Conservation (phyloP, 2,888 invertebrate species). For the Agonopterix heracliana region DNA sequence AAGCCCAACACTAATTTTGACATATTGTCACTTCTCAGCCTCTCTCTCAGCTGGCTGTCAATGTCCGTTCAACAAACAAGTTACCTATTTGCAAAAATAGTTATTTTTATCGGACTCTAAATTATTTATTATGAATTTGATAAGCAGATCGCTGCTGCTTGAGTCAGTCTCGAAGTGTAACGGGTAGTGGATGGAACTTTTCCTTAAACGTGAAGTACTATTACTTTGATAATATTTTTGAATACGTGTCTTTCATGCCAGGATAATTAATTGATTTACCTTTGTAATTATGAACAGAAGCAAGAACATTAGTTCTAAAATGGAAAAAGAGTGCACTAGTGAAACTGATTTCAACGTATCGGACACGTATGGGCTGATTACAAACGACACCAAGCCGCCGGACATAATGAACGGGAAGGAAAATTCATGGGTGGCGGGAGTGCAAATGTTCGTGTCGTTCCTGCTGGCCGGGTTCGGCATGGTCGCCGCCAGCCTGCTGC, state of each 20-base stretch:
- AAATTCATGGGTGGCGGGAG: conserved; percentile 80
- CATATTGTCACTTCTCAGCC: too few relatives aligned
- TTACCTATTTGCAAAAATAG: background rate
- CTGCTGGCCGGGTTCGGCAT: conserved; percentile 92
- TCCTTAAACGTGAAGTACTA: background rate
- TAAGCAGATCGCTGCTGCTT: conserved; percentile 3
- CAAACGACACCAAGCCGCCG: conserved; percentile 54
- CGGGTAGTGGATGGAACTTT: too few relatives aligned
- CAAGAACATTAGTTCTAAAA: conserved; percentile 57
- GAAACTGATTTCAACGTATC: conserved; percentile 32
- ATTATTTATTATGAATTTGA: conserved; percentile 11
- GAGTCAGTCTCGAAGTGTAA: background rate
- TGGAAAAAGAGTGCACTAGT: conserved; percentile 38
- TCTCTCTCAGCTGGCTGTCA: too few relatives aligned
- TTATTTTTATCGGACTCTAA: conserved; percentile 10
- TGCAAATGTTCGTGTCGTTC: conserved; percentile 91
- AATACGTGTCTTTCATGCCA: conserved; percentile 12
- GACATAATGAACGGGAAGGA: conserved; percentile 65
- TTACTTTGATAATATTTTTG: conserved; percentile 2
- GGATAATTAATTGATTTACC: conserved; percentile 22
- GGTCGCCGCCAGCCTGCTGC: conserved; percentile 90
- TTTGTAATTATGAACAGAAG: conserved; percentile 63
- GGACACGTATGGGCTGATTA: conserved; percentile 47
- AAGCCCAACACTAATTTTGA: too few relatives aligned
- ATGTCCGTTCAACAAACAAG: too few relatives aligned